Base-by-base conservation (phyloP, 2,113 vertebrate species). In the Struthidea cinerea region DNA sequence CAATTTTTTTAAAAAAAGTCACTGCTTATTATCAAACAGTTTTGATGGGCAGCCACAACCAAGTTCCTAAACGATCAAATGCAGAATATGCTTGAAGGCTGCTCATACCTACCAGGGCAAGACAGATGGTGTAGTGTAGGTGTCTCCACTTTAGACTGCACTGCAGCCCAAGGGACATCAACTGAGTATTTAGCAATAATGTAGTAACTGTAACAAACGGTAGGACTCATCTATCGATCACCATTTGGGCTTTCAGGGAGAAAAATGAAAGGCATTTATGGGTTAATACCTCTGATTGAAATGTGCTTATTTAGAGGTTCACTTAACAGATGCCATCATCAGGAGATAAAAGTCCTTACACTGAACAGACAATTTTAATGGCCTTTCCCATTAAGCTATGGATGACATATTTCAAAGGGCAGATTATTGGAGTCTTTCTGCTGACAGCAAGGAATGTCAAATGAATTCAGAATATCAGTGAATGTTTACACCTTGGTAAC, bases 301-400 rank as follows among this genome's bases (percentile, higher is more conserved):
- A 86, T 68, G 42, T 68, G 53, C 79, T 75, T 92, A 55, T 91
- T 85, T 92, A 93, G 56, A 94, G 49, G 37, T 64, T 87, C 50
- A 52, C 59, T 74, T 78, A 88, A 55, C 52, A 94, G 85, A 95
- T 78, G 83, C 52, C 85, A 84, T 93, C 59, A 63, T 55, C 39
- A 56, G 57, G 77, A 94, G 52, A 86, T 46, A 53, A 90, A 90
- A 89, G 55, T 74, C 74, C 49, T 89, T 68, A 52, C 41, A 65
- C n/a, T 17, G 59, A 94, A 76, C 60, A 88, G 85, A 83, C 52
- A 60, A 57, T 75, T 94, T 90, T 75, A 95, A 81, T 71, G 60
- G 93, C 37, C 73, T 88, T 92, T 92, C 69, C 47, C 73, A 74
- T 95, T 87, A 93, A 90, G 86, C 71, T 93, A 63, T 47, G 55